Base-by-base conservation (phyloP, 2,113 vertebrate genomes). In the Malurus melanocephalus region DNA sequence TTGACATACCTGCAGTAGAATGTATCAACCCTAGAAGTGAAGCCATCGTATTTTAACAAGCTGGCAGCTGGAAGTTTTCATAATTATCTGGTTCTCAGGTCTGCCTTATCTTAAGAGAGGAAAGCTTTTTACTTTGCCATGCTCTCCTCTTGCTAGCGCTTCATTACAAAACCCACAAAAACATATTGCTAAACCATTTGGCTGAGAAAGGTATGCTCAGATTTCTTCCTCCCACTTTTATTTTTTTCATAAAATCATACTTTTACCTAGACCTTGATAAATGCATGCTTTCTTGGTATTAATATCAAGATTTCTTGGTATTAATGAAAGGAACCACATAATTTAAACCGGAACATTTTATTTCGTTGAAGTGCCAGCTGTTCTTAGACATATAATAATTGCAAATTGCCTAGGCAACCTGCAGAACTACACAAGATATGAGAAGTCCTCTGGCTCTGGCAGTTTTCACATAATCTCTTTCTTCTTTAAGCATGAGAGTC, bases 351-450 rank as follows among this genome's bases (percentile, higher is more conserved):
- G 32, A 71, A 68, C 55, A 9, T 59, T 85, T 87, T 65, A 67
- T 73, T 72, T 61, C n/a, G 17, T 13, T 15, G 5, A 72, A 55
- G 15, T 21, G 27, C 62, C 49, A 57, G 75, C 42, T 93, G 24
- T 76, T 85, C 79, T 75, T 78, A 75, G 26, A 64, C 40, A 68
- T 55, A 27, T 55, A 62, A 77, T 67, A 71, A 78, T 1, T 89
- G 45, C 69, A 85, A 80, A 88, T 89, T 80, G 46, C 88, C 72
- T 82, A 68, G 90, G 83, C 79, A 91, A 94, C 79, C 42, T 79
- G 45, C 26, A 12, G 59, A 79, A 27, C 35, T 77, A 13, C 21
- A 19, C 9, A 17, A 72, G 51, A 33, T n/a, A 72, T 17, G 22
- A 90, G 60, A 75, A 62, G 6, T 48, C 14, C 49, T 83, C 55